phyloP scores from a whole-genome alignment of 1,140 invertebrate species.

The Globodera ellingtonae region DNA sequence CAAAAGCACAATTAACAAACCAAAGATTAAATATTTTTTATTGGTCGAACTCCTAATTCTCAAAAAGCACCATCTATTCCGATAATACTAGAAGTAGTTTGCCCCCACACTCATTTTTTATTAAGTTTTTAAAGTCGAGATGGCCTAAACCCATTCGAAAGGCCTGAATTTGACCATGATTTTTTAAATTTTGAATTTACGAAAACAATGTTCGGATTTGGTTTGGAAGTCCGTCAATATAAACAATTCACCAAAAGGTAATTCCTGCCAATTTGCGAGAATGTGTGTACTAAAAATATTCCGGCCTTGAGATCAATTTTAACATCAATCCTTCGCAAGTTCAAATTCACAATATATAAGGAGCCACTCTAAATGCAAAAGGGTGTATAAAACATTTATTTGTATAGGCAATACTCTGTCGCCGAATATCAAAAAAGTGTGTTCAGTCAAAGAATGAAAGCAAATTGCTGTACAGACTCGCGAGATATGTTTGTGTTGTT shows the following conservation, averaged over 20 bases:
- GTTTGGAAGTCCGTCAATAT: neutral
- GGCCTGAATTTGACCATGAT: too few relatives aligned
- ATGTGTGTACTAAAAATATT: constrained; percentile 22
- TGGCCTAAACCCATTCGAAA: too few relatives aligned
- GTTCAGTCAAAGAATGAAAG: constrained; percentile 28
- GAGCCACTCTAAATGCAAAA: constrained; percentile 36
- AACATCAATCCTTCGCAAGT: constrained; percentile 28
- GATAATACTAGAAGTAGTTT: neutral
- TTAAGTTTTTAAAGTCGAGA: neutral
- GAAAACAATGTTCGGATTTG: too few relatives aligned
- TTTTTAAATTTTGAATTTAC: too few relatives aligned
- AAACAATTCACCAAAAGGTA: constrained; percentile 34
- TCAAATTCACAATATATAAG: constrained; percentile 43
- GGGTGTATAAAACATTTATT: constrained; percentile 13
- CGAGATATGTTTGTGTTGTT: constrained; percentile 25
- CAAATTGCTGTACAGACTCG: constrained; percentile 23
- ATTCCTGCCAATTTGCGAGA: constrained; percentile 8
- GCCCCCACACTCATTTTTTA: neutral
- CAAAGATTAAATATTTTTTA: constrained; percentile 15
- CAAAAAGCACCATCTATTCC: neutral
- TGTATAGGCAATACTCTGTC: constrained; percentile 26
- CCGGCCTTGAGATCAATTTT: constrained; percentile 26
- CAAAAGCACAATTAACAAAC: neutral
- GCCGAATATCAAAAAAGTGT: constrained; percentile 41
- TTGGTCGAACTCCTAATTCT: neutral